Evolutionary conservation across 2,797 vertebrate genomes (phyloP).

Genomic region (Eospalax fontanierii): DNA sequence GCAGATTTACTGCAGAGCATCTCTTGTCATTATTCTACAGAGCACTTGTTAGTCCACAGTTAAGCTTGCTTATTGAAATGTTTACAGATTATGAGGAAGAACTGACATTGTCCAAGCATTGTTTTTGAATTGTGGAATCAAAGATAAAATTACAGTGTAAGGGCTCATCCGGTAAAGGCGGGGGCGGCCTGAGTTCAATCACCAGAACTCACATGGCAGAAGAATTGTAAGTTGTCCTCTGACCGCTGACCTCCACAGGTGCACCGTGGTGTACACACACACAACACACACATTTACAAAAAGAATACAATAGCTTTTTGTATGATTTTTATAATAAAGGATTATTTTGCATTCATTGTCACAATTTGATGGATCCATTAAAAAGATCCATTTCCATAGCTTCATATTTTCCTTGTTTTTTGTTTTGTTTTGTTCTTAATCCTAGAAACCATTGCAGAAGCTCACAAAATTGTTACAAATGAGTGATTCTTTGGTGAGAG

Average conservation of each 20-base stretch:
- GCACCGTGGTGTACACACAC: not conserved
- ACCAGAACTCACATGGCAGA: not conserved
- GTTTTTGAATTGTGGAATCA: constrained; percentile 18
- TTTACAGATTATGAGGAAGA: not conserved
- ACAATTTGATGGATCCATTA: constrained; percentile 46
- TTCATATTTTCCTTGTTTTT: not conserved
- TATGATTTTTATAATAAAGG: not conserved
- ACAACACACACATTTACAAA: not conserved
- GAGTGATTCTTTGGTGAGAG: constrained; percentile 77
- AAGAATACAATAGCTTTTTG: not conserved
- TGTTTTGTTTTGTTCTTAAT: not conserved
- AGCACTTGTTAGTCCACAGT: not conserved
- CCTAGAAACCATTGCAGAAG: constrained; percentile 20
- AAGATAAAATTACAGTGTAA: not conserved
- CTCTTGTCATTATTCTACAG: not conserved
- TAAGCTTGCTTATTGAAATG: not conserved
- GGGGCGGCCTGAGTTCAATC: not conserved
- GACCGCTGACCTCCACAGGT: not conserved
- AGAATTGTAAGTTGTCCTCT: not conserved
- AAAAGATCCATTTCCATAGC: constrained; percentile 70
- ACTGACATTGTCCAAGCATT: not conserved
- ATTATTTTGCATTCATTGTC: not conserved
- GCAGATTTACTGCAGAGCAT: not conserved
- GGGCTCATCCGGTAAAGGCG: not conserved
- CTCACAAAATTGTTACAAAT: constrained; percentile 62